These are phyloP conservation scores for Artemisiospiza belli DNA, from an alignment of 2,113 vertebrate genomes.

Conservation along the genomic window DNA sequence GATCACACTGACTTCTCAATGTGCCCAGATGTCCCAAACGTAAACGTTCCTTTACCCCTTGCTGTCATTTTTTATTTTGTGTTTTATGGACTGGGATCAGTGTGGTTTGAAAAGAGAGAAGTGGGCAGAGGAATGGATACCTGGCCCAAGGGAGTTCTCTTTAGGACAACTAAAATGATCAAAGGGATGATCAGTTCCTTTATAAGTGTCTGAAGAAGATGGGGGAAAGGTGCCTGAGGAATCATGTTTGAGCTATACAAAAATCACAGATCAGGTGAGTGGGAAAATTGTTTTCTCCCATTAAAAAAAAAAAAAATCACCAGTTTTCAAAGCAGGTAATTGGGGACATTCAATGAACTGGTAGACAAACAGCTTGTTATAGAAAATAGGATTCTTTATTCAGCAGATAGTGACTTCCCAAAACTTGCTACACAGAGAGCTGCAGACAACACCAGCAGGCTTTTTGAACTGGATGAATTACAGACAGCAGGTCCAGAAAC, in stretches of 20 bases:
- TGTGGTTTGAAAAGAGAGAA: background rate
- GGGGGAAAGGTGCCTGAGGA: background rate
- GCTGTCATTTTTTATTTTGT: background rate
- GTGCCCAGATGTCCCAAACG: background rate
- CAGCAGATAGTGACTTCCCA: background rate
- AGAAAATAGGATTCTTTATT: background rate
- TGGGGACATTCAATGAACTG: background rate
- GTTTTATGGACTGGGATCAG: background rate
- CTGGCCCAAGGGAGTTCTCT: background rate
- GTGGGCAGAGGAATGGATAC: background rate
- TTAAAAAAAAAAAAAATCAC: background rate
- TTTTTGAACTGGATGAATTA: background rate
- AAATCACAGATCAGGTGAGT: background rate
- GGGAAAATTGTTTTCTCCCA: background rate
- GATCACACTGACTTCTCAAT: background rate
- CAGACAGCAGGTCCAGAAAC: background rate
- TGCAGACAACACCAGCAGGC: background rate
- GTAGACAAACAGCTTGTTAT: background rate
- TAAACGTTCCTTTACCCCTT: background rate
- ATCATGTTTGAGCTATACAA: background rate
- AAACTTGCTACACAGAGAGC: background rate
- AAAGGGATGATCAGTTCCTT: background rate
- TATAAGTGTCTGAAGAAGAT: background rate
- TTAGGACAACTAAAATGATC: background rate
- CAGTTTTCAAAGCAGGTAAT: background rate